Base-by-base conservation (phyloP, 2,113 vertebrate species). In the Salvator merianae region DNA sequence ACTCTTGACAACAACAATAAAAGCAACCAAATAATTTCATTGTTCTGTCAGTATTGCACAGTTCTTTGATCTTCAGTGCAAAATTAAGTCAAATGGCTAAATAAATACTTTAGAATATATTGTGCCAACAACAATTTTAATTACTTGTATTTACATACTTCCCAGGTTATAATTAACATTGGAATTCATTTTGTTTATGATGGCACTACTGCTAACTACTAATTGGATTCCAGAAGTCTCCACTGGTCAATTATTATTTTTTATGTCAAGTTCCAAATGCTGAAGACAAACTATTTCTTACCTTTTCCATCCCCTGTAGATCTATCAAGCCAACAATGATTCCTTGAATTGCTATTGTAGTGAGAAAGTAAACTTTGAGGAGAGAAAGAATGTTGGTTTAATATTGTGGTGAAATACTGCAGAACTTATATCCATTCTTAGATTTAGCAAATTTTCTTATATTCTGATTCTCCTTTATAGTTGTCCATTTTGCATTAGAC, bases 181-280 rank as follows among this genome's bases (percentile, higher is more conserved):
- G 85, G 18, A 63, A 83, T 88, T 88, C 87, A 87, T 40, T 88
- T 28, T 79, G 75, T 83, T 4, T 81, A 13, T 16, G 18, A 68
- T 92, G 68, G 82, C 36, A 50, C 36, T 76, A 5, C 0, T 88
- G 43, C 66, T 83, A 62, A 69, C 83, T 36, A 79, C 73, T 91
- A 91, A 90, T 81, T 94, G 69, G 79, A 84, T 91, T 94, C 85
- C 66, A 89, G 79, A 77, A 14, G 14, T 85, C 77, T 90, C 62
- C 72, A 28, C 9, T 88, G 76, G 80, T 90, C 89, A 94, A 81
- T 90, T 82, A 89, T 2, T 88, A 94, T 87, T 89, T 12, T 50
- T 83, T 91, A 72, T 86, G 88, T 90, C 87, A 87, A 87, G 24
- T 65, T 83, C n/a, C 24, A 89, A 36, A 83, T 62, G 20, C 28